phyloP scores from a whole-genome alignment of 2,113 vertebrate species.

The Dicerorhinus sumatrensis region DNA sequence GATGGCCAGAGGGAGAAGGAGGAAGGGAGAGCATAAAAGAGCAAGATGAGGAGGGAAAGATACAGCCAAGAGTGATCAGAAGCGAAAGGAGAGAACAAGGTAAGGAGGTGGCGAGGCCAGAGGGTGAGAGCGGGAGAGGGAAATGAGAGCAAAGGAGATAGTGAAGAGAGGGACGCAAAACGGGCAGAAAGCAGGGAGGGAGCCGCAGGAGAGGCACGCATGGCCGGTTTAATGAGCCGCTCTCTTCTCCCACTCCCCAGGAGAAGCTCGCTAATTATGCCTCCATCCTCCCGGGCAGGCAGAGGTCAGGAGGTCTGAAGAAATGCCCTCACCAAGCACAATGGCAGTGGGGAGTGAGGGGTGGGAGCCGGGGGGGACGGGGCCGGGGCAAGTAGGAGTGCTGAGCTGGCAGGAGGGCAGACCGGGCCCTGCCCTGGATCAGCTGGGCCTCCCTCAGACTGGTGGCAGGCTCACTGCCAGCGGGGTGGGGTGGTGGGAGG shows the following conservation, averaged over 20 bases:
- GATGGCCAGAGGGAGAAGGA: background rate
- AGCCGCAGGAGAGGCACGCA: background rate
- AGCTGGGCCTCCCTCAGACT: background rate
- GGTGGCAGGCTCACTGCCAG: background rate
- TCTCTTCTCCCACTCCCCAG: conserved; percentile 42
- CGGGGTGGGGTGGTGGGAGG: accelerated
- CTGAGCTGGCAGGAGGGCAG: background rate
- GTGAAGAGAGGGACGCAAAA: background rate
- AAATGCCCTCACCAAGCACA: conserved; percentile 38
- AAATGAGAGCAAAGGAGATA: background rate
- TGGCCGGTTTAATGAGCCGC: conserved; percentile 48
- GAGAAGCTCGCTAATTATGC: conserved; percentile 52
- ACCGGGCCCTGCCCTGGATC: background rate
- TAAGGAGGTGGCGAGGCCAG: background rate
- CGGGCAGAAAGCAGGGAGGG: background rate
- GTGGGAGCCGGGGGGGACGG: background rate
- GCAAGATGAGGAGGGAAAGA: background rate
- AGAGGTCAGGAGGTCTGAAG: conserved; percentile 58
- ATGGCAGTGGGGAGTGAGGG: background rate
- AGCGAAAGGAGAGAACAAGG: background rate
- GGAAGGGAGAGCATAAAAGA: background rate
- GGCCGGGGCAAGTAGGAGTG: background rate
- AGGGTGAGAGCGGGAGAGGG: background rate
- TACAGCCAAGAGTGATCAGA: background rate
- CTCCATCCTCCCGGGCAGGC: background rate